A percentile compares a stretch with the other conserved stretches of the same genome.
phyloP scores from a whole-genome alignment of 1,140 invertebrate species.

The Aphelenchoides fujianensis region DNA sequence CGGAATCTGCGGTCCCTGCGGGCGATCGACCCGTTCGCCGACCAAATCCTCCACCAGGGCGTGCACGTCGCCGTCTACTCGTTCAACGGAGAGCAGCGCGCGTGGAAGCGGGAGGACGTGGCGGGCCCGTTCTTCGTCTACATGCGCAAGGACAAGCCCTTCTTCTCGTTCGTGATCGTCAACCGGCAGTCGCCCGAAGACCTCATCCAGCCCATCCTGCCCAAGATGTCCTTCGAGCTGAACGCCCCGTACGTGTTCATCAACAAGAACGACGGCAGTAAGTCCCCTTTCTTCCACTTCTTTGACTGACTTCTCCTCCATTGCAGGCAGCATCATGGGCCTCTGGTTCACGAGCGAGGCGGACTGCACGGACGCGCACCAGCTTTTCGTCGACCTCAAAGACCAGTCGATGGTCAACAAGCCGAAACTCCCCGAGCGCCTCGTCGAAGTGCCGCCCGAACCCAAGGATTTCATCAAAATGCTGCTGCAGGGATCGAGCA shows the following conservation, averaged over 20 bases:
- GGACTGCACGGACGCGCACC: not conserved
- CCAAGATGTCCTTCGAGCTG: conserved; percentile 26
- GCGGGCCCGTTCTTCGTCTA: conserved; percentile 49
- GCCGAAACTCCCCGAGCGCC: not conserved
- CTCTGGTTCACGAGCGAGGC: conserved; percentile 2
- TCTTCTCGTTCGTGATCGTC: conserved; percentile 49
- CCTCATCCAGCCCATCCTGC: conserved; percentile 42
- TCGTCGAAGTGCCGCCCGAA: not conserved
- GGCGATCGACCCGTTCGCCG: conserved; percentile 36
- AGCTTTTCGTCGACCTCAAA: not conserved
- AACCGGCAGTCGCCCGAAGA: conserved; percentile 51
- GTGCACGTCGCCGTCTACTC: conserved; percentile 29
- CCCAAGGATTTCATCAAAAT: not conserved
- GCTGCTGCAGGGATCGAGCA: not conserved
- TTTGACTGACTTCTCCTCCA: conserved; percentile 8
- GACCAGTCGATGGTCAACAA: not conserved
- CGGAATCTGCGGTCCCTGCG: conserved; percentile 9
- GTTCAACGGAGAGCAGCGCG: conserved; percentile 25
- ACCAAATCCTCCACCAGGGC: conserved; percentile 25
- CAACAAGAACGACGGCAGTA: conserved; percentile 37
- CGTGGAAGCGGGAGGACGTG: conserved; percentile 39
- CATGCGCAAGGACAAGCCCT: conserved; percentile 32
- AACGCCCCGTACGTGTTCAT: conserved; percentile 49
- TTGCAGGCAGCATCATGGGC: conserved; percentile 5
- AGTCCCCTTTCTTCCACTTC: not conserved